phyloP scores from a whole-genome alignment of 1,140 invertebrate genomes.

The Lasaia peninsularis region DNA sequence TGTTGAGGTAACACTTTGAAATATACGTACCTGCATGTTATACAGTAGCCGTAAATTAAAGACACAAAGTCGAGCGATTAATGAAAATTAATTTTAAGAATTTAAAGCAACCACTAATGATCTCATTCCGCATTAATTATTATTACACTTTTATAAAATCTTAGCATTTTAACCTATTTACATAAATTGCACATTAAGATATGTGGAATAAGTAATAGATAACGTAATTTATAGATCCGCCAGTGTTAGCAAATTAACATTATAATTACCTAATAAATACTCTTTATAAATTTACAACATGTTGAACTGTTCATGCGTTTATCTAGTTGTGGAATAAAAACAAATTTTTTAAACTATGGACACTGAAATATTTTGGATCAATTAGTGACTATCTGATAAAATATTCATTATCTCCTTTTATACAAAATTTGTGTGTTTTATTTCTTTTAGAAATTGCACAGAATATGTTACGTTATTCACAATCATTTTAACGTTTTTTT shows the following conservation, averaged over 20 bases:
- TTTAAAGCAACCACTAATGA: background rate
- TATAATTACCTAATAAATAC: conserved; percentile 14
- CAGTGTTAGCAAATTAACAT: conserved; percentile 9
- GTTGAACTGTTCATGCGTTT: conserved; percentile 1
- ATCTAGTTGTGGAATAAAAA: background rate
- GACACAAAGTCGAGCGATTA: background rate
- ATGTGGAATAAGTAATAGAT: background rate
- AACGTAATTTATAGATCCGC: conserved; percentile 2
- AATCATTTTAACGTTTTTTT: too few species aligned
- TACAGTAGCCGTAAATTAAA: too few species aligned
- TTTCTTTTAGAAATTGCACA: too few species aligned
- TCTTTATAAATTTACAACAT: background rate
- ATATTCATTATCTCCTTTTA: background rate
- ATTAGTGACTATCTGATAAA: background rate
- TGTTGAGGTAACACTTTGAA: too few species aligned
- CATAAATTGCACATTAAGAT: conserved; percentile 6
- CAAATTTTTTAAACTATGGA: background rate
- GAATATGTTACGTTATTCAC: too few species aligned
- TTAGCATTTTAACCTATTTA: conserved; percentile 2
- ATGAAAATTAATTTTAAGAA: background rate
- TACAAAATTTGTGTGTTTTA: too few species aligned
- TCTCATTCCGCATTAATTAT: background rate
- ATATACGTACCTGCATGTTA: too few species aligned
- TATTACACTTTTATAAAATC: conserved; percentile 3
- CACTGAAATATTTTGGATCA: background rate